Evolutionary conservation across 1,140 invertebrate species (phyloP), one percentile per base, ranked within the genome.

Genomic region (Hyposmocoma kahamanoa): DNA sequence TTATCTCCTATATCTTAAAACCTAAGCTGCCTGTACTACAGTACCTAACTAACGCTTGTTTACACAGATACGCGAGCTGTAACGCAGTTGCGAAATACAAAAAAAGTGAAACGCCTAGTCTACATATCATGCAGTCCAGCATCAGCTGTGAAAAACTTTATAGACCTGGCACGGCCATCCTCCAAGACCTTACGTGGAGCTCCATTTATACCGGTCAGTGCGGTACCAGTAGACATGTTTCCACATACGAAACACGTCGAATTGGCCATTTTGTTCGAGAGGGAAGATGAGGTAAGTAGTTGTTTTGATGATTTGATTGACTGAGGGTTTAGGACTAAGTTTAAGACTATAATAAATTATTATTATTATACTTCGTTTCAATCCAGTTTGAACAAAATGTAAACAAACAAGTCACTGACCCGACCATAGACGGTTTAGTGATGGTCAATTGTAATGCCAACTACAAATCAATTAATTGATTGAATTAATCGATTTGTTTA

Each of bases 51-150:
- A n/a, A n/a, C n/a, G n/a, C n/a, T n/a, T n/a, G n/a, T 6, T 6
- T 13, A 30, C 6, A 30, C 68, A 94, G 94, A 97, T 87, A 91
- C 92, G 69, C 91, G 90, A 64, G 95, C 96, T 0, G 87, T 98
- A 45, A 87, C 91, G 11, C 89, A 92, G 32, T 86, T 98, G 9
- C 89, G 97, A 18, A 93, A 90, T 64, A 91, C 92, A 18, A 84
- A 87, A 38, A 91, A 91, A 46, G 89, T 99, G 2, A 91, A 93
- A 6, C 91, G 91, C 19, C 61, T 99, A 6, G 88, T 99, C 1
- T 99, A 97, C 81, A 91, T 99, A 39, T 94, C 97, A 0, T 99
- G 98, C 74, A 95, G 97, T 86, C 93, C 96, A 1, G 89, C 91
- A 36, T 90, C 91, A 24, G 97, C 96, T 0, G 89, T 92, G 49